Evolutionary conservation across 2,888 invertebrate species (phyloP).

Genomic region (Folsomia manolachei): DNA sequence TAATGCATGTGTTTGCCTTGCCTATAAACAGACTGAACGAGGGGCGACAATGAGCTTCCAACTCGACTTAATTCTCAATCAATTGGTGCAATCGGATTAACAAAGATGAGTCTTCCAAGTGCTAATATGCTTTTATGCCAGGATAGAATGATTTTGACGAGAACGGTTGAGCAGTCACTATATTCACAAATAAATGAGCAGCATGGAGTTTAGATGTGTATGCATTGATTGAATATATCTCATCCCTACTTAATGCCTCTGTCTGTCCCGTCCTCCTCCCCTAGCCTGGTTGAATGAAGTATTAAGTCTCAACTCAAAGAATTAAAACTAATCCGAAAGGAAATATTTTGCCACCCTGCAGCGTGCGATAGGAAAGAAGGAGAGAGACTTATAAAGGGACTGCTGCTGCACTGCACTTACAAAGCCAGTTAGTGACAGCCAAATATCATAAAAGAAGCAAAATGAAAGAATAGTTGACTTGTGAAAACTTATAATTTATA

Average conservation of each 20-base stretch:
- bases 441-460: no score
- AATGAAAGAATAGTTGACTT: no score
- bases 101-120: conserved; percentile 27
- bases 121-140: conserved; percentile 24
- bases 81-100: conserved; percentile 45
- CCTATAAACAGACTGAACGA: no score
- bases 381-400: background rate
- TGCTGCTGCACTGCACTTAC: no score
- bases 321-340: conserved; percentile 51
- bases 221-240: conserved; percentile 18
- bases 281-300: background rate
- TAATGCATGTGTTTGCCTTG: background rate
- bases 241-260: background rate
- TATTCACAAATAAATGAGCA: conserved; percentile 10
- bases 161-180: background rate
- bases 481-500: no score
- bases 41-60: conserved; percentile 16
- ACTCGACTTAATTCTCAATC: conserved; percentile 38
- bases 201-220: background rate
- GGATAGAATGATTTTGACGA: conserved; percentile 17
- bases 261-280: conserved; percentile 13
- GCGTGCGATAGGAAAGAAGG: conserved; percentile 36
- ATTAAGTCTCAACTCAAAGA: conserved; percentile 44
- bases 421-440: no score
- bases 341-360: conserved; percentile 51